These are phyloP conservation scores for Acanthochromis polyacanthus DNA, from an alignment of 2,113 vertebrate species.

Conservation along the genomic window DNA sequence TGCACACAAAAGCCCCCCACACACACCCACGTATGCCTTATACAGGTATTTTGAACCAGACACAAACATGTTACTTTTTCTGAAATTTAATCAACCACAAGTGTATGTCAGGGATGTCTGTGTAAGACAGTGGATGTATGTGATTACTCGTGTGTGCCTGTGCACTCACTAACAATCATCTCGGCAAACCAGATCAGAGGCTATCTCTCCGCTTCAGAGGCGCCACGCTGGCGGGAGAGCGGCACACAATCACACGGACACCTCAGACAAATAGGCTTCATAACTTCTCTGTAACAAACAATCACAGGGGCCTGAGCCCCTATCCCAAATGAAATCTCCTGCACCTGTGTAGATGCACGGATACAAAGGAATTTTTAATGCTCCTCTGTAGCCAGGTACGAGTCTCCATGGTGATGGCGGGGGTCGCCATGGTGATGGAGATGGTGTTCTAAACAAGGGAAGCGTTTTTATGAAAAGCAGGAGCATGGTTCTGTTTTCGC, in stretches of 20 bases:
- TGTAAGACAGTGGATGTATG: constrained; percentile 47
- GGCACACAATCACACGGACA: constrained; percentile 49
- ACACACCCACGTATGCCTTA: constrained; percentile 9
- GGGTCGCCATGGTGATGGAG: constrained; percentile 54
- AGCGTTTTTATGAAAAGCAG: constrained; percentile 28
- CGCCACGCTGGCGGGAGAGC: constrained; percentile 34
- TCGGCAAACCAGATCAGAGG: constrained; percentile 70
- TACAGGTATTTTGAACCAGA: constrained; percentile 51
- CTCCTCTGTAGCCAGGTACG: constrained; percentile 31
- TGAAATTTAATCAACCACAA: constrained; percentile 62
- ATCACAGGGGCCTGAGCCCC: constrained; percentile 39
- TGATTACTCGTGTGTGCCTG: constrained; percentile 38
- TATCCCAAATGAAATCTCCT: constrained; percentile 68
- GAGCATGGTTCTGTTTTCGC: constrained; percentile 30
- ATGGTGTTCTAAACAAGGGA: constrained; percentile 31
- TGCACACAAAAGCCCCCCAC: constrained; percentile 15
- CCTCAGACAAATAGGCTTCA: constrained; percentile 73
- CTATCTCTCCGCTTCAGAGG: constrained; percentile 52
- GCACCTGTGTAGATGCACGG: constrained; percentile 53
- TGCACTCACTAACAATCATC: constrained; percentile 66
- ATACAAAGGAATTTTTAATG: constrained; percentile 52
- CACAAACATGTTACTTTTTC: constrained; percentile 48
- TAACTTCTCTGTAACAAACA: constrained; percentile 63
- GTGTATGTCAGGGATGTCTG: constrained; percentile 23
- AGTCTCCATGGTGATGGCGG: constrained; percentile 48